Evolutionary conservation across 2,888 invertebrate species (phyloP), one percentile per base, ranked within the genome.

Genomic region (Ichneumoninae sp.): DNA sequence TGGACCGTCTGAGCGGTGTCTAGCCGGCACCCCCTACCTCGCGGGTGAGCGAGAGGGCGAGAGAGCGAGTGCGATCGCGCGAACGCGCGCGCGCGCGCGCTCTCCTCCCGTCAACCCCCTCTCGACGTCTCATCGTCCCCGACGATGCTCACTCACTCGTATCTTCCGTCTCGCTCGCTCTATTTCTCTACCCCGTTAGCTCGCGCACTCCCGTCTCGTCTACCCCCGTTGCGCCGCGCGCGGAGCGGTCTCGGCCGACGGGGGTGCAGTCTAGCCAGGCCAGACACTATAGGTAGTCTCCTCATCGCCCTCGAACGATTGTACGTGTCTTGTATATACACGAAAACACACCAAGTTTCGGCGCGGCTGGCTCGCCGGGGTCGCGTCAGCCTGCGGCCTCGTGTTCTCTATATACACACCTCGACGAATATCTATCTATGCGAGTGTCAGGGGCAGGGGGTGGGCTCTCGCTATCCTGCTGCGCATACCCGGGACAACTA

Each of bases 1-100:
- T 91, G 91, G 92, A 92, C 92, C 91, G 94, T 93, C 94, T 92
- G 93, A 93, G 93, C 93, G 94, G 92, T 94, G 94, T 94, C 94
- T 93, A 94, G 94, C 92, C 93, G 91, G 92, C 92, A 89, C 90
- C 91, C 94, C 92, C 93, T 93, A 92, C 94, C 92, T 92, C 92
- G 93, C 93, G 93, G 92, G 83, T 71, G 63, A 73, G 79, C 78
- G 83, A 52, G 83, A 74, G 74, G 44, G 79, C 78, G 60, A 60
- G 60, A 33, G 40, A 40, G 68, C 44, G 54, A 40, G 54, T 70
- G 77, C 65, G 77, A 40, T 73, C 74, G 73, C 91, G 57, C 19
- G 71, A 54, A 26, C 71, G 70, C 71, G 71, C 57, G 57, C 40
- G 91, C 92, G 94, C 94, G 92, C 93, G 19, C 19, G 19, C 19